Conservation (phyloP, 2,113 vertebrate species). For the Acinonyx jubatus region DNA sequence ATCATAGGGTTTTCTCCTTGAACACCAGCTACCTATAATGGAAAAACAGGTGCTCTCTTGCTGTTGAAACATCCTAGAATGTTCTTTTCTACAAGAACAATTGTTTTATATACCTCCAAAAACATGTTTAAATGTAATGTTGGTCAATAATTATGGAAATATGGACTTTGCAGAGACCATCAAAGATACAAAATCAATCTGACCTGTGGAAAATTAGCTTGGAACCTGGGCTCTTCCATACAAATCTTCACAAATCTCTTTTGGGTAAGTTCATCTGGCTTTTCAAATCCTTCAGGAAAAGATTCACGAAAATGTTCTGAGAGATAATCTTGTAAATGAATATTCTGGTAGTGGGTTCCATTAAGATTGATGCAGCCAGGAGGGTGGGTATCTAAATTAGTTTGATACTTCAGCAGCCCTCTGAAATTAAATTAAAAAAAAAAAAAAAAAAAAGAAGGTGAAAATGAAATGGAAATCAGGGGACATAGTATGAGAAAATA, state of each 20-base stretch:
- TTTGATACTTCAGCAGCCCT: conserved; percentile 96
- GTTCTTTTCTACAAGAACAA: not conserved
- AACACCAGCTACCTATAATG: not conserved
- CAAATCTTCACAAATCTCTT: conserved; percentile 86
- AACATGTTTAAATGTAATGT: not conserved
- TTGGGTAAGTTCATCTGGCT: conserved; percentile 75
- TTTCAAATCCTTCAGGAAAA: conserved; percentile 69
- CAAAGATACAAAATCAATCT: conserved; percentile 80
- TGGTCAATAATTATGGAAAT: not conserved
- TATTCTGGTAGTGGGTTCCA: conserved; percentile 80
- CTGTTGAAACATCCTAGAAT: not conserved
- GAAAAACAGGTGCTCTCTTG: not conserved
- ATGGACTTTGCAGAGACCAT: not conserved
- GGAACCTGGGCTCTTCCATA: conserved; percentile 92
- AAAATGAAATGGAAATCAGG: conserved; percentile 14
- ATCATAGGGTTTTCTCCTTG: not conserved
- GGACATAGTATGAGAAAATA: conserved; percentile 2
- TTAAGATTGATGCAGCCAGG: conserved; percentile 93
- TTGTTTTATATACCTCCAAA: not conserved
- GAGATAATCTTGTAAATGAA: conserved; percentile 63
- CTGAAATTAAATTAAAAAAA: conserved; percentile 83
- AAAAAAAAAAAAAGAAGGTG: not conserved
- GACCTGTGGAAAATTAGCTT: conserved; percentile 95
- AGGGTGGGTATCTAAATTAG: conserved; percentile 92
- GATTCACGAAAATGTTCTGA: conserved; percentile 67